A percentile compares a stretch with the other conserved stretches of the same genome.
These are phyloP conservation scores for Clanis bilineata DNA, from an alignment of 2,888 invertebrate species.

Conservation along the genomic window DNA sequence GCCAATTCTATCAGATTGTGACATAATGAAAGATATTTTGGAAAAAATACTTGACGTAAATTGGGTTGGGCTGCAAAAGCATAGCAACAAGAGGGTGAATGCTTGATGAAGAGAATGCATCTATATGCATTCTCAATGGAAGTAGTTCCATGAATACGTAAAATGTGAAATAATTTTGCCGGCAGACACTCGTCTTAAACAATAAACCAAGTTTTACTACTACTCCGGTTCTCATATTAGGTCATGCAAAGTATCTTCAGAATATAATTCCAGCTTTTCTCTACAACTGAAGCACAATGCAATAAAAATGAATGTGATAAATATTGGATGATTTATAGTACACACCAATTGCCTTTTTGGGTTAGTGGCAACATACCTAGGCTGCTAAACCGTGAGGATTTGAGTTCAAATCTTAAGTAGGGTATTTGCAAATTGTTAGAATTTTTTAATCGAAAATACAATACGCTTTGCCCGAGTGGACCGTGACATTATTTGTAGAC, in stretches of 20 bases:
- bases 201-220: not conserved
- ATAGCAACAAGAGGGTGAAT: not conserved
- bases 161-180: not conserved
- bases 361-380: too few relatives aligned
- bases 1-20: not conserved
- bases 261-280: not conserved
- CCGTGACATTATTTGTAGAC: too few relatives aligned
- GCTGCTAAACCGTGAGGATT: too few relatives aligned
- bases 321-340: too few relatives aligned
- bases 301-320: too few relatives aligned
- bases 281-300: too few relatives aligned
- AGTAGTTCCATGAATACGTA: not conserved
- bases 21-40: not conserved
- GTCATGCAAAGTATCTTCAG: not conserved
- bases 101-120: not conserved
- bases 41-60: not conserved
- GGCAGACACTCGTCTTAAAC: not conserved
- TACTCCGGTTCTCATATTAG: not conserved
- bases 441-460: too few relatives aligned
- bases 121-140: too few relatives aligned
- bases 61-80: not conserved
- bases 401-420: too few relatives aligned
- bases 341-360: too few relatives aligned
- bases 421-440: too few relatives aligned
- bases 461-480: too few relatives aligned